phyloP scores from a whole-genome alignment of 2,113 vertebrate species.

The Cardinalis cardinalis region DNA sequence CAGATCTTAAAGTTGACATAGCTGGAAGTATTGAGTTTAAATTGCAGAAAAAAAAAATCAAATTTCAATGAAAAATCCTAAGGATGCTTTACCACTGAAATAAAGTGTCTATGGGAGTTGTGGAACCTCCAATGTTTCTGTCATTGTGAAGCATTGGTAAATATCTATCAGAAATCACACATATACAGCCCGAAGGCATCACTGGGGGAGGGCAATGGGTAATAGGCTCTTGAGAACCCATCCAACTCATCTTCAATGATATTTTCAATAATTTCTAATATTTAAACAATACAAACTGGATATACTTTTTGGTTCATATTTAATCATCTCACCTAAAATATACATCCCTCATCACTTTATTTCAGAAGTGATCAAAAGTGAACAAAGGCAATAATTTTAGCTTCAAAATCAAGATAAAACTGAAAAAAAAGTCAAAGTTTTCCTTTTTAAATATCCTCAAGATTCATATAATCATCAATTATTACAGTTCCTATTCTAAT shows the following conservation, averaged over 20 bases:
- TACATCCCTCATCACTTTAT: not conserved
- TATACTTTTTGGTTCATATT: not conserved
- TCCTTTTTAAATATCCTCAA: not conserved
- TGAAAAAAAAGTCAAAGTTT: not conserved
- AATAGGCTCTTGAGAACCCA: not conserved
- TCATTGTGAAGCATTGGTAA: not conserved
- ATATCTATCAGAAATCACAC: not conserved
- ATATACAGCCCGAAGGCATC: not conserved
- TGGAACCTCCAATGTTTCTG: not conserved
- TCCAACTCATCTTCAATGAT: not conserved
- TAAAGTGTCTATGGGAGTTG: not conserved
- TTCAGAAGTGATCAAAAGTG: not conserved
- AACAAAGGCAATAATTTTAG: not conserved
- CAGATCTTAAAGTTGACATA: not conserved
- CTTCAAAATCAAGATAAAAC: not conserved
- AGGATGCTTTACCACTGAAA: not conserved
- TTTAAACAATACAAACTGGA: not conserved
- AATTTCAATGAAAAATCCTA: not conserved
- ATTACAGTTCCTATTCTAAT: not conserved
- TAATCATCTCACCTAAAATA: not conserved
- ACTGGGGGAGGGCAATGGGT: accelerated
- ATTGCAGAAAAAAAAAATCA: not conserved
- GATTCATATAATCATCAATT: not conserved
- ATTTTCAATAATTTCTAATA: not conserved
- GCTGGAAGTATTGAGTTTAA: not conserved